phyloP scores from a whole-genome alignment of 1,140 invertebrate species.

The Plutomurus gul region DNA sequence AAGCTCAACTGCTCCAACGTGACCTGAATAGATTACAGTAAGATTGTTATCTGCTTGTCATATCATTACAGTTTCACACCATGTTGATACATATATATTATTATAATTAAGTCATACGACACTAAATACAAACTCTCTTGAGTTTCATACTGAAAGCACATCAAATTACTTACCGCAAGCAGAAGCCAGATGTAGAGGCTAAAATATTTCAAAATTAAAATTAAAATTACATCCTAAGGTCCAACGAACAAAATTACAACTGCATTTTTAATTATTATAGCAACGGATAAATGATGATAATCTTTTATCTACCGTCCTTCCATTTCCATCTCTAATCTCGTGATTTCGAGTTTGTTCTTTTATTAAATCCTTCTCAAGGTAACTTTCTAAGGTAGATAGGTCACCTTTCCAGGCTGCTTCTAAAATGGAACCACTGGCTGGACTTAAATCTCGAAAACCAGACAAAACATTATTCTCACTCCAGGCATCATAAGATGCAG shows the following conservation, averaged over 20 bases:
- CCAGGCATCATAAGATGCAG: constrained; percentile 45
- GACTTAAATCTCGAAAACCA: constrained; percentile 46
- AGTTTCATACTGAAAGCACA: background rate
- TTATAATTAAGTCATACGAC: too few relatives aligned
- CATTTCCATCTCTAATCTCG: constrained; percentile 32
- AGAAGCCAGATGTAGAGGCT: constrained; percentile 40
- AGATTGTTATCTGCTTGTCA: too few relatives aligned
- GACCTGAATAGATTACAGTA: background rate
- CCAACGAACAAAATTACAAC: background rate
- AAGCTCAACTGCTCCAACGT: background rate
- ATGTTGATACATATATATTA: too few relatives aligned
- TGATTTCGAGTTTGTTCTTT: background rate
- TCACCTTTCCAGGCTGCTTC: constrained; percentile 50
- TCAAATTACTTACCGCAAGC: constrained; percentile 35
- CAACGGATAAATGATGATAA: too few relatives aligned
- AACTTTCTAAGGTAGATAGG: constrained; percentile 8
- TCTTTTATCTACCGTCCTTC: too few relatives aligned
- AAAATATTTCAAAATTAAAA: too few relatives aligned
- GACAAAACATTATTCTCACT: constrained; percentile 45
- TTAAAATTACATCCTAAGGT: background rate
- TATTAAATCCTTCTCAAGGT: background rate
- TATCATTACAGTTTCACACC: too few relatives aligned
- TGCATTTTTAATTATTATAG: background rate
- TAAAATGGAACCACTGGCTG: constrained; percentile 26
- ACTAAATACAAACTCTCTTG: too few relatives aligned